Percentiles rank a stretch among this genome's conserved stretches.
phyloP scores from a whole-genome alignment of 2,888 invertebrate species.

The Matsumyia berberina region DNA sequence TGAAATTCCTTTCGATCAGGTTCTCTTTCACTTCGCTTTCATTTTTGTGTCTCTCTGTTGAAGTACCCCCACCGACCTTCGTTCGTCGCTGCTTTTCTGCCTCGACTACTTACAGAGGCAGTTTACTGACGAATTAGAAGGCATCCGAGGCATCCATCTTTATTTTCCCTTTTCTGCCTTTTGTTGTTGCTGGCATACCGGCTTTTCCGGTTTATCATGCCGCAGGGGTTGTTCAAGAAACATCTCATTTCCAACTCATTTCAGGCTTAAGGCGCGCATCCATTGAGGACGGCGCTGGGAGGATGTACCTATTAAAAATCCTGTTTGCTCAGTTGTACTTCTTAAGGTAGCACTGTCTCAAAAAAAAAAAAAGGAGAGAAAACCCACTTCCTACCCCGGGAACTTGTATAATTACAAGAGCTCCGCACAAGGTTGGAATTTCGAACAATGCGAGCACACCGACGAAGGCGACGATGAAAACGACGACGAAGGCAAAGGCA shows the following conservation, averaged over 20 bases:
- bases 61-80: neutral
- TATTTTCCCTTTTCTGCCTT: constrained; percentile 32
- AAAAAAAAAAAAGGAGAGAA: constrained; percentile 35
- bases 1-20: constrained; percentile 61
- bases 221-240: constrained; percentile 48
- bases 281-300: constrained; percentile 29
- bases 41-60: constrained; percentile 32
- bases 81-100: neutral
- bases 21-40: constrained; percentile 46
- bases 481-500: constrained; percentile 1
- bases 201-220: constrained; percentile 56
- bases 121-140: constrained; percentile 71
- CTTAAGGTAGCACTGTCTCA: constrained; percentile 49
- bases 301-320: constrained; percentile 74
- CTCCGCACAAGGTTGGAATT: constrained; percentile 58
- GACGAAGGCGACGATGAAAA: neutral
- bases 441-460: constrained; percentile 39
- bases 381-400: constrained; percentile 60
- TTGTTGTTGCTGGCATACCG: constrained; percentile 52
- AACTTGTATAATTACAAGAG: constrained; percentile 67
- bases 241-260: constrained; percentile 73
- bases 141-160: constrained; percentile 43
- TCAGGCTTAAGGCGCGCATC: constrained; percentile 60
- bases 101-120: constrained; percentile 32
- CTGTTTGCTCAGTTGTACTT: constrained; percentile 70